These are phyloP conservation scores for Procambarus clarkii DNA, from an alignment of 1,140 invertebrate species.

Conservation along the genomic window DNA sequence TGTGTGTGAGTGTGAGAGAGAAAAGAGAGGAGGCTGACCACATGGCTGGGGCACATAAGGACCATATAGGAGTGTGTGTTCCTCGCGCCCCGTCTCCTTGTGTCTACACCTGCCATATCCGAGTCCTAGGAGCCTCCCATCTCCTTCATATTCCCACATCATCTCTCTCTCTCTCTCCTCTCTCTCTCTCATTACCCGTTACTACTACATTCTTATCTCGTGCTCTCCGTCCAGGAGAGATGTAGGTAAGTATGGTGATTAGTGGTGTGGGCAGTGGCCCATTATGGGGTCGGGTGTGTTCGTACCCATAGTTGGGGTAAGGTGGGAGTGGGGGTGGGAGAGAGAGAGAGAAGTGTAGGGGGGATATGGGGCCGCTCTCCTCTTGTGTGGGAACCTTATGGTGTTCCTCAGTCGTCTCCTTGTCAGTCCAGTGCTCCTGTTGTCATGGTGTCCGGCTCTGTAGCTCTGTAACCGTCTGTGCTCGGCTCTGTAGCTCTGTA, in stretches of 20 bases:
- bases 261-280: background rate
- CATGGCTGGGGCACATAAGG: background rate
- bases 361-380: background rate
- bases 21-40: background rate
- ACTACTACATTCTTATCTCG: background rate
- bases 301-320: constrained; percentile 2
- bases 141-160: too few relatives aligned
- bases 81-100: background rate
- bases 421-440: background rate
- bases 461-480: too few relatives aligned
- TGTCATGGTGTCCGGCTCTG: background rate
- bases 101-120: background rate
- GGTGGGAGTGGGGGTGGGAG: background rate
- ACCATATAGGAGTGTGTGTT: background rate
- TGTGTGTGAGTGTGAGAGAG: too few relatives aligned
- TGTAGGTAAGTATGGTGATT: background rate
- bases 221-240: background rate
- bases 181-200: too few relatives aligned
- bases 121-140: too few relatives aligned
- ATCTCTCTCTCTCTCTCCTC: too few relatives aligned
- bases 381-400: background rate
- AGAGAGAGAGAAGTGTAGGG: too few relatives aligned
- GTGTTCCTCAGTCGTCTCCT: background rate
- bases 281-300: background rate
- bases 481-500: too few relatives aligned